Percentiles rank a stretch among this genome's conserved stretches.
Evolutionary conservation across 1,140 invertebrate species (phyloP).

Genomic region (Philaenus spumarius): DNA sequence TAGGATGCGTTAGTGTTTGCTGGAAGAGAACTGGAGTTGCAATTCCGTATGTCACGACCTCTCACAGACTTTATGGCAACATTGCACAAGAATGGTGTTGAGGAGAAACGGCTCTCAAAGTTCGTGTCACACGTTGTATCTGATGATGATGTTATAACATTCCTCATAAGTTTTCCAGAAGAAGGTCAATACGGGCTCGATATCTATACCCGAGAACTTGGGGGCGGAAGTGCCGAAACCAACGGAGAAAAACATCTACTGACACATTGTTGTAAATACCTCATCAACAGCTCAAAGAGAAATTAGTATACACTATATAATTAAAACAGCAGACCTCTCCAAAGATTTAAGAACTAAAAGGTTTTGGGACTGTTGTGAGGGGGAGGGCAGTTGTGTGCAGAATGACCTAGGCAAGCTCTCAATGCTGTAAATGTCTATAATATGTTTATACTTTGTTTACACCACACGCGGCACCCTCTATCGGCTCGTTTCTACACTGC

Average conservation of each 20-base stretch:
- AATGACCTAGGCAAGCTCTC: too few species aligned
- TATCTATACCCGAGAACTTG: constrained; percentile 89
- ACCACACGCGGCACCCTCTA: too few species aligned
- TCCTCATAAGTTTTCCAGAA: constrained; percentile 84
- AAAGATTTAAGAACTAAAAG: too few species aligned
- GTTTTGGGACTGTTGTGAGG: too few species aligned
- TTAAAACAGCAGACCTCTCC: too few species aligned
- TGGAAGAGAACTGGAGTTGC: constrained; percentile 80
- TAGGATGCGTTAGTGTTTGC: constrained; percentile 89
- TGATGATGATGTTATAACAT: constrained; percentile 80
- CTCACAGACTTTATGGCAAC: constrained; percentile 97
- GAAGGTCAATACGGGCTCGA: constrained; percentile 95
- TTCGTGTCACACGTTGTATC: constrained; percentile 75
- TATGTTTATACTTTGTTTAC: too few species aligned
- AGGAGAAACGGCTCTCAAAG: constrained; percentile 86
- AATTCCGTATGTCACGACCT: constrained; percentile 90
- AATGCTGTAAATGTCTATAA: too few species aligned
- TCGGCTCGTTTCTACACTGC: too few species aligned
- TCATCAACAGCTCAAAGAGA: constrained; percentile 89
- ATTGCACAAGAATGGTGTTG: constrained; percentile 91
- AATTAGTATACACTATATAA: constrained; percentile 58
- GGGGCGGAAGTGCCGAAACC: constrained; percentile 47
- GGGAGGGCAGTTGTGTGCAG: too few species aligned
- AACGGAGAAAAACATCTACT: constrained; percentile 87
- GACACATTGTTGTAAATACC: constrained; percentile 98